Evolutionary conservation across 2,797 vertebrate species (phyloP).

Genomic region (Gymnothorax javanicus): DNA sequence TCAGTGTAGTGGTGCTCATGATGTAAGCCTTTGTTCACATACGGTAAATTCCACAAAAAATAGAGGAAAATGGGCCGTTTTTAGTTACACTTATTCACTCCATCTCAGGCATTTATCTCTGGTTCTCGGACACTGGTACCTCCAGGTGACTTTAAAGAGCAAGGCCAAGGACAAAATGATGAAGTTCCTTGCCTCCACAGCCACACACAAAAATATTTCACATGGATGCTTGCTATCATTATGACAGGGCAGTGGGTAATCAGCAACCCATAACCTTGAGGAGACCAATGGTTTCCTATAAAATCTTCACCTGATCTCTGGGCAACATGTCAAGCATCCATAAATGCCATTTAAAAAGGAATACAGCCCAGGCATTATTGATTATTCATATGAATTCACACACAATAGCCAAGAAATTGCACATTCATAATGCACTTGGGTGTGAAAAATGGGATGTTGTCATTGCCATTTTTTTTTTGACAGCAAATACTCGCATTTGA

Average conservation of each 20-base stretch:
- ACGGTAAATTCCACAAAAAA: not conserved
- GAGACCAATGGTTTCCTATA: slow-evolving; percentile 37
- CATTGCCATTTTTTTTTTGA: not conserved
- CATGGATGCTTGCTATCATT: slow-evolving; percentile 58
- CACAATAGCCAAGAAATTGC: slow-evolving; percentile 10
- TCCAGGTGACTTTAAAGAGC: slow-evolving; percentile 79
- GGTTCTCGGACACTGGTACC: slow-evolving; percentile 63
- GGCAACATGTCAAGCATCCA: slow-evolving; percentile 23
- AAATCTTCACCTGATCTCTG: slow-evolving; percentile 35
- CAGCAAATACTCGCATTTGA: not conserved
- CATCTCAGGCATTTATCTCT: slow-evolving; percentile 74
- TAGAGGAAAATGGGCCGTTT: not conserved
- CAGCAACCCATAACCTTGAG: slow-evolving; percentile 72
- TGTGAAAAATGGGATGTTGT: not conserved
- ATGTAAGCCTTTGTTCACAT: too few species aligned
- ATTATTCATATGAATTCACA: slow-evolving; percentile 19
- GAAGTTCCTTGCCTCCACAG: slow-evolving; percentile 75
- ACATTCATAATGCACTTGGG: not conserved
- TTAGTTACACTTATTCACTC: slow-evolving; percentile 62
- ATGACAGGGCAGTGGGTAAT: slow-evolving; percentile 61
- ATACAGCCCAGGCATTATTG: slow-evolving; percentile 26
- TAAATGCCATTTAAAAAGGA: slow-evolving; percentile 29
- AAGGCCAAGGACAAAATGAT: slow-evolving; percentile 82
- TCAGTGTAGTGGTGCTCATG: too few species aligned
- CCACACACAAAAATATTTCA: slow-evolving; percentile 77